phyloP scores from a whole-genome alignment of 2,888 invertebrate species.

The Graphium colonna region DNA sequence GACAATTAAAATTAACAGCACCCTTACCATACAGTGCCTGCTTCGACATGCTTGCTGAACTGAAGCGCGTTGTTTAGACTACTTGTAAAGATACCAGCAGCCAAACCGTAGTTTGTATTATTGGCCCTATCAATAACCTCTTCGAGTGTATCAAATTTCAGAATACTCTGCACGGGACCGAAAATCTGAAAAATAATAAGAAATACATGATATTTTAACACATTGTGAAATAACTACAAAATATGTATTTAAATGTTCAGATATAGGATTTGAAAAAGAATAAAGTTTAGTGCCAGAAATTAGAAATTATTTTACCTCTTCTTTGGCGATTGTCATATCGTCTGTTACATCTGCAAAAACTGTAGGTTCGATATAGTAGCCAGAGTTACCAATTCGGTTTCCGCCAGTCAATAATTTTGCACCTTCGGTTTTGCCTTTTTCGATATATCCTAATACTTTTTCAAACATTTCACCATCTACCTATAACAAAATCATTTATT shows the following conservation, averaged over 20 bases:
- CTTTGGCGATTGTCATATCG: constrained; percentile 86
- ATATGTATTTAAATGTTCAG: no score
- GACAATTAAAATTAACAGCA: no score
- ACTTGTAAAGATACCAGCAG: constrained; percentile 90
- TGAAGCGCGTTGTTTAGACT: constrained; percentile 87
- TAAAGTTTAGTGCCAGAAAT: no score
- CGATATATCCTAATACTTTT: constrained; percentile 87
- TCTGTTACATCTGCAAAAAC: constrained; percentile 87
- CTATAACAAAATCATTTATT: constrained; percentile 44
- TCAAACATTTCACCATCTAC: constrained; percentile 85
- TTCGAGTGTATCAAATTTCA: constrained; percentile 88
- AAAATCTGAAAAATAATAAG: constrained; percentile 83
- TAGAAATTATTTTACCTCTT: constrained; percentile 79
- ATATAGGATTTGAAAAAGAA: no score
- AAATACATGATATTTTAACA: no score
- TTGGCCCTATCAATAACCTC: constrained; percentile 93
- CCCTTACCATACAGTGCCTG: constrained; percentile 87
- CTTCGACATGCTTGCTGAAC: constrained; percentile 86
- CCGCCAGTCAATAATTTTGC: constrained; percentile 90
- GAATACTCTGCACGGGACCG: constrained; percentile 92
- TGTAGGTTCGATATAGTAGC: no score
- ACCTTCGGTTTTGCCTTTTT: constrained; percentile 88
- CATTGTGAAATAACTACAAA: no score
- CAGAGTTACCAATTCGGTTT: constrained; percentile 78
- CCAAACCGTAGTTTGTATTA: constrained; percentile 88